Evolutionary conservation across 2,888 invertebrate genomes (phyloP).

Genomic region (Pteria penguin): DNA sequence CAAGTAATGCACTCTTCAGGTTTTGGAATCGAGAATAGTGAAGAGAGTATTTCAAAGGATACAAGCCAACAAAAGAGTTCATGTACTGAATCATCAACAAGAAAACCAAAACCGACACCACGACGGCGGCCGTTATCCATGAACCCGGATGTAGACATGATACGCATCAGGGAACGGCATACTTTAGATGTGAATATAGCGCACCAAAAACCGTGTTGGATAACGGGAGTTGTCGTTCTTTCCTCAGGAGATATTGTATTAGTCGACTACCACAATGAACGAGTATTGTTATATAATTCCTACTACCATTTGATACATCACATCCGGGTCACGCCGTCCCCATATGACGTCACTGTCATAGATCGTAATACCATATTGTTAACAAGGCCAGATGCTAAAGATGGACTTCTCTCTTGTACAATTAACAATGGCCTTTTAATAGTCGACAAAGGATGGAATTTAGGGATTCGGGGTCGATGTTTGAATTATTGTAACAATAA

Average conservation of each 20-base stretch:
- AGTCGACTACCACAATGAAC: constrained; percentile 28
- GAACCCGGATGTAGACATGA: not conserved
- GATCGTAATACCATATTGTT: constrained; percentile 2
- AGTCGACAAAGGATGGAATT: constrained; percentile 7
- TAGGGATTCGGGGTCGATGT: constrained; percentile 15
- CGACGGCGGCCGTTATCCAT: not conserved
- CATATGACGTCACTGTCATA: constrained; percentile 30
- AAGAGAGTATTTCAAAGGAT: not conserved
- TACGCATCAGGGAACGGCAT: not conserved
- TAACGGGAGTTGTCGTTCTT: constrained; percentile 29
- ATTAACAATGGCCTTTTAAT: constrained; percentile 3
- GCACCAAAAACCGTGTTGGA: constrained; percentile 26
- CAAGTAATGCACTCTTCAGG: not conserved
- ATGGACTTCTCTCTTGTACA: constrained; percentile 4
- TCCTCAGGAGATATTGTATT: constrained; percentile 28
- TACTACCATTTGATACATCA: constrained; percentile 11
- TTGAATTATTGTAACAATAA: constrained; percentile 18
- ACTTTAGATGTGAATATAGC: not conserved
- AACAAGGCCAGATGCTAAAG: constrained; percentile 16
- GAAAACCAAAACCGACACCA: not conserved
- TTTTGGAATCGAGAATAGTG: not conserved
- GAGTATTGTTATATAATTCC: constrained; percentile 9
- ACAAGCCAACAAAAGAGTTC: not conserved
- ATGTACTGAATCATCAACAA: not conserved
- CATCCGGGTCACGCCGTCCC: constrained; percentile 18